phyloP scores from a whole-genome alignment of 2,888 invertebrate genomes.

The Halictus ligatus region DNA sequence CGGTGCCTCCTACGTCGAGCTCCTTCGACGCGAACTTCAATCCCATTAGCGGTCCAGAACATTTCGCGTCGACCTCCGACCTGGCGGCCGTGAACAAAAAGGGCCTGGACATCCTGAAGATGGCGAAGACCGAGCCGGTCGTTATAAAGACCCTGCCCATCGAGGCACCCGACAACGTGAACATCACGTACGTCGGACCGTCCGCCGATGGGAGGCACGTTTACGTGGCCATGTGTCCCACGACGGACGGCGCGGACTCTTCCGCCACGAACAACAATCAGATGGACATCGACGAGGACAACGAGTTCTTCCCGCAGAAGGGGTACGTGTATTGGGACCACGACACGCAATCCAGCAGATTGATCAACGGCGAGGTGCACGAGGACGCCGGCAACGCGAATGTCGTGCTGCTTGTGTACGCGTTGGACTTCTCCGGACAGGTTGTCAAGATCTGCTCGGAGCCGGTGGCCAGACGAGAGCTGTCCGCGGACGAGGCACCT shows the following conservation, averaged over 20 bases:
- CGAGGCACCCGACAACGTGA: conserved; percentile 78
- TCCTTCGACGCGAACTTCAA: conserved; percentile 81
- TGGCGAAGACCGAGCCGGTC: conserved; percentile 78
- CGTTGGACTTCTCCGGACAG: conserved; percentile 85
- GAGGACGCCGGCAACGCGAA: conserved; percentile 69
- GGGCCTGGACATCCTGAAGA: conserved; percentile 75
- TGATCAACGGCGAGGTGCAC: conserved; percentile 86
- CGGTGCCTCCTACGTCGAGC: conserved; percentile 72
- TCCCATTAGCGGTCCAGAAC: conserved; percentile 78
- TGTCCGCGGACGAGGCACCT: conserved; percentile 88
- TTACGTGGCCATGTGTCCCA: conserved; percentile 78
- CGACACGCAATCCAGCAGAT: conserved; percentile 86
- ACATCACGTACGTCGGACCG: conserved; percentile 76
- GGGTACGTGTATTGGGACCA: conserved; percentile 87
- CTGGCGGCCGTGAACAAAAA: conserved; percentile 77
- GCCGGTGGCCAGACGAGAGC: conserved; percentile 87
- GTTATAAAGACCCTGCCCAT: conserved; percentile 80
- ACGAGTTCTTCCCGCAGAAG: conserved; percentile 79
- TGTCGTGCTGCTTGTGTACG: conserved; percentile 86
- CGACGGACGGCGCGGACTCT: conserved; percentile 76
- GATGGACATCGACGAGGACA: conserved; percentile 83
- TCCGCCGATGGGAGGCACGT: conserved; percentile 80
- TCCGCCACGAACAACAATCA: conserved; percentile 80
- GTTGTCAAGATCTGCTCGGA: conserved; percentile 86
- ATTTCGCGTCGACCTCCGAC: conserved; percentile 81